Base-by-base conservation (phyloP, 2,797 vertebrate species). In the Crypturellus tataupa region DNA sequence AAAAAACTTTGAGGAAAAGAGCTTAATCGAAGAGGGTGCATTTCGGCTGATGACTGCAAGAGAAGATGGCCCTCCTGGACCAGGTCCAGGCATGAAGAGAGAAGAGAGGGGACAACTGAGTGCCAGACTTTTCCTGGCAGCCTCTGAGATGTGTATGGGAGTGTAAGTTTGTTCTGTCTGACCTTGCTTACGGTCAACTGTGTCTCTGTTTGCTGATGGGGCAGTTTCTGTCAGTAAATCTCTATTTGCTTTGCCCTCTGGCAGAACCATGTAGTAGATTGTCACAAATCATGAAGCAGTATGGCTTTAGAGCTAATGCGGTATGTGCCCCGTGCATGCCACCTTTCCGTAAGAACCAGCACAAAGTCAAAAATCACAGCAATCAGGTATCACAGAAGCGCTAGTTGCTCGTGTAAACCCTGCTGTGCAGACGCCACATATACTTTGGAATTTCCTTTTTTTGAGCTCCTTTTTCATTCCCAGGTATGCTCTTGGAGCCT, bases 191-290 rank as follows among this genome's bases (percentile, higher is more conserved):
- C 47, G 29, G 68, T 70, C 51, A 42, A 55, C 51, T 51, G 39
- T n/a, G 65, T 82, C 39, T 77, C 27, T 46, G 40, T 65, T 85
- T 87, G 60, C 40, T 85, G 42, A 42, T 17, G 5, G 23, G 49
- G 29, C 37, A 79, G 16, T 39, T 90, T 69, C 42, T 56, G 53
- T 70, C 76, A 64, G 64, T 69, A 85, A 72, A 29, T 12, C 21
- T 89, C 37, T 89, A 44, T 93, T 93, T 95, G 49, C 35, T 89
- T 87, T 93, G 31, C 25, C 10, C 3, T n/a, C 7, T 64, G 76
- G 20, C 56, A 73, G 58, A 63, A 80, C 42, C 80, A 35, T 18
- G 39, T 8, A 85, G 12, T 44, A 75, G 18, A 16, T 6, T 82
- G 29, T 73, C 75, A 59, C 47, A 83, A 70, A 49, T 16, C 25